These are phyloP conservation scores for Porites divaricata DNA, from an alignment of 92 coral and sea anemone genomes.

Conservation along the genomic window DNA sequence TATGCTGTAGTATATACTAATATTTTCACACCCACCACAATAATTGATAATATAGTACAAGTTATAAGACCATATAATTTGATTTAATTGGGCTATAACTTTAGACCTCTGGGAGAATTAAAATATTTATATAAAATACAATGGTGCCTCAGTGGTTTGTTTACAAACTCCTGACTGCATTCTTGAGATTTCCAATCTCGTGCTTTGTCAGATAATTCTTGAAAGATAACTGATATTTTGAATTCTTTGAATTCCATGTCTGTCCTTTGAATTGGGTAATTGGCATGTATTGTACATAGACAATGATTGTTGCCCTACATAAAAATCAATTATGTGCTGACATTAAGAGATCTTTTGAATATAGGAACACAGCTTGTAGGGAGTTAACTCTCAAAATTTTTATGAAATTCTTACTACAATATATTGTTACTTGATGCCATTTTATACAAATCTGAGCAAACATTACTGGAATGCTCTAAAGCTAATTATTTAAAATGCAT, in stretches of 20 bases:
- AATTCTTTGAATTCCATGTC: slow-evolving; percentile 40
- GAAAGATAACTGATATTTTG: slow-evolving; percentile 30
- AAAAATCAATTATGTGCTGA: neutral
- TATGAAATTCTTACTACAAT: neutral
- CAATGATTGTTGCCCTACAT: neutral
- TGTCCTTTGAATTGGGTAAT: slow-evolving; percentile 36
- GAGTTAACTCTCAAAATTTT: neutral
- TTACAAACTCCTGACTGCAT: neutral
- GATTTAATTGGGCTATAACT: neutral
- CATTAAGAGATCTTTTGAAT: neutral
- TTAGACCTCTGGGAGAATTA: neutral
- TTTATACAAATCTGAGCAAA: slow-evolving; percentile 23
- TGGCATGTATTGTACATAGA: slow-evolving; percentile 29
- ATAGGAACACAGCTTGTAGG: neutral
- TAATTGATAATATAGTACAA: neutral
- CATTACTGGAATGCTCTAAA: slow-evolving; percentile 34
- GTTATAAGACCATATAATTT: neutral
- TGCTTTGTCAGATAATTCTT: slow-evolving; percentile 32
- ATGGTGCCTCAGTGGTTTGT: neutral
- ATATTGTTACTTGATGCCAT: neutral
- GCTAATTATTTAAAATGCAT: slow-evolving; percentile 7
- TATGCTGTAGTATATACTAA: slow-evolving; percentile 3
- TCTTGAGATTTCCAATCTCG: slow-evolving; percentile 22
- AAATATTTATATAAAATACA: neutral
- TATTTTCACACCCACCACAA: slow-evolving; percentile 8